Percentiles rank a stretch among this genome's conserved stretches.
phyloP scores from a whole-genome alignment of 1,140 invertebrate genomes.

The Brachionus sp. region DNA sequence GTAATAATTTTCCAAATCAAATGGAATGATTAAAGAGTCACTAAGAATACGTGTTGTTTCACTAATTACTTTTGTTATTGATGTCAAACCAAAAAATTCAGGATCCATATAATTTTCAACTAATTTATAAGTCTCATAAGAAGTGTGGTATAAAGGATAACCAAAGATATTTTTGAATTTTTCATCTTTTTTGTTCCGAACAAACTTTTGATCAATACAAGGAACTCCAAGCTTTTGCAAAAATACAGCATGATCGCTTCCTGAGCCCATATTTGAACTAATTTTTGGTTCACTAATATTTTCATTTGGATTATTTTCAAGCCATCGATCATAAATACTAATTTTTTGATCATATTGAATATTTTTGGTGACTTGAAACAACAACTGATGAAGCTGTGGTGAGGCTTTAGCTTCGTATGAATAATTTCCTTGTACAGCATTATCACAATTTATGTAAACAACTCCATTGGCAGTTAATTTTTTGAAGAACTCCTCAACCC shows the following conservation, averaged over 20 bases:
- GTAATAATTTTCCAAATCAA: slow-evolving; percentile 3
- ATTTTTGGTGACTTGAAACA: slow-evolving; percentile 1
- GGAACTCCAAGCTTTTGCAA: slow-evolving; percentile 19
- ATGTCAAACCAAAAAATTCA: slow-evolving; percentile 47
- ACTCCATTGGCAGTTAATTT: slow-evolving; percentile 49
- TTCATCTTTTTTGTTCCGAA: slow-evolving; percentile 52
- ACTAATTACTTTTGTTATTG: neutral
- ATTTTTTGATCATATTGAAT: neutral
- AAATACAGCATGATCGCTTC: slow-evolving; percentile 28
- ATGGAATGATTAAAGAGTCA: neutral
- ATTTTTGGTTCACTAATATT: neutral
- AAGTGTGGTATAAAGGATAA: slow-evolving; percentile 60
- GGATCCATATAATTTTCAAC: slow-evolving; percentile 57
- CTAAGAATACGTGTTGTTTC: neutral
- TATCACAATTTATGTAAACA: slow-evolving; percentile 56
- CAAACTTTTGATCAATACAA: slow-evolving; percentile 39
- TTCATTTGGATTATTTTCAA: slow-evolving; percentile 32
- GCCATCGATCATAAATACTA: slow-evolving; percentile 3
- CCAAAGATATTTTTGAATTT: slow-evolving; percentile 48
- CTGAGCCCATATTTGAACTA: slow-evolving; percentile 14
- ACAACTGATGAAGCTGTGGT: neutral
- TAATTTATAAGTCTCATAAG: slow-evolving; percentile 59
- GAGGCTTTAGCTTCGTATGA: neutral
- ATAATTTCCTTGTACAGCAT: slow-evolving; percentile 48
- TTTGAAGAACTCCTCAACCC: slow-evolving; percentile 55